These are phyloP conservation scores for Neoaliturus tenellus DNA, from an alignment of 2,888 invertebrate genomes.

Conservation along the genomic window DNA sequence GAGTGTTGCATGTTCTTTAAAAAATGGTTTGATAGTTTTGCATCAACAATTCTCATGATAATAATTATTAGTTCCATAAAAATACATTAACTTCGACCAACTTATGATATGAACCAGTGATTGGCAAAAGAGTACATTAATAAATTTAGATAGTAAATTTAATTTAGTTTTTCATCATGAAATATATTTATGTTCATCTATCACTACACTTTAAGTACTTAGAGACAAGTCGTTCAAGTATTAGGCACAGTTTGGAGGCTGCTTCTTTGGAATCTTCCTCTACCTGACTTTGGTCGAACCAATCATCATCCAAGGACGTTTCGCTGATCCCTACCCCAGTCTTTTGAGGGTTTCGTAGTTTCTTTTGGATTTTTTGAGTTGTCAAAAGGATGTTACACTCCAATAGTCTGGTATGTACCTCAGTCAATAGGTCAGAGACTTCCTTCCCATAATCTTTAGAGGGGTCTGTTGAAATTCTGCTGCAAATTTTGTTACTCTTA, in stretches of 20 bases:
- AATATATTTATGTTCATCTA: not conserved
- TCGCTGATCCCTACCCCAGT: not conserved
- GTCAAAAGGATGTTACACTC: not conserved
- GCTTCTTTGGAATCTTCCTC: not conserved
- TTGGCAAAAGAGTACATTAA: too few relatives aligned
- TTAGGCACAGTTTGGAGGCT: not conserved
- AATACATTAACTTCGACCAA: too few relatives aligned
- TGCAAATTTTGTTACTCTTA: not conserved
- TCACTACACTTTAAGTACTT: slow-evolving; percentile 3
- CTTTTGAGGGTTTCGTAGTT: not conserved
- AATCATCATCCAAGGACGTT: not conserved
- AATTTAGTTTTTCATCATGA: too few relatives aligned
- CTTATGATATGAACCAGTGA: too few relatives aligned
- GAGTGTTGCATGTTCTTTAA: too few relatives aligned
- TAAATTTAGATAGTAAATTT: too few relatives aligned
- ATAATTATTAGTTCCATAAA: too few relatives aligned
- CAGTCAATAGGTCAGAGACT: not conserved
- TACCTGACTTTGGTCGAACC: slow-evolving; percentile 1
- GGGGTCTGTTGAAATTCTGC: not conserved
- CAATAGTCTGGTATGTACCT: not conserved
- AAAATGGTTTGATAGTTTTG: too few relatives aligned
- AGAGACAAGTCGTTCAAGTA: not conserved
- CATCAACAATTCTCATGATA: too few relatives aligned
- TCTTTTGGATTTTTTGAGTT: not conserved
- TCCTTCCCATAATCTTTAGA: not conserved